A percentile compares a stretch with the other conserved stretches of the same genome.
These are phyloP conservation scores for Ornithoptera priamus DNA, from an alignment of 2,888 invertebrate species.

Conservation along the genomic window DNA sequence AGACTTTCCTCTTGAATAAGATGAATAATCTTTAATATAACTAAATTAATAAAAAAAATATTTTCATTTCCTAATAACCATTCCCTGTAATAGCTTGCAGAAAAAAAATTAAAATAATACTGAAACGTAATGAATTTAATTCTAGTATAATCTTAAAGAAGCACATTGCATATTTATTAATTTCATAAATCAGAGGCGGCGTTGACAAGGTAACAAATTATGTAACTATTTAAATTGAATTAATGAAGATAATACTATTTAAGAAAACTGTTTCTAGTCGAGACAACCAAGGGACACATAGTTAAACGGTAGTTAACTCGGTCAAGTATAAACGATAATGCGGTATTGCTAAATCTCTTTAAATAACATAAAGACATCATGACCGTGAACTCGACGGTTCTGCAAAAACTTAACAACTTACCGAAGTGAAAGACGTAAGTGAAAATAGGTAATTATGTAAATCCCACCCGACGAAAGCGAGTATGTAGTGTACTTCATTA, in stretches of 20 bases:
- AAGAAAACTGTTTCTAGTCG: constrained; percentile 4
- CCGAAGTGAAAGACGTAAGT: constrained; percentile 20
- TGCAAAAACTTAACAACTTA: not conserved
- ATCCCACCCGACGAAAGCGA: constrained; percentile 13
- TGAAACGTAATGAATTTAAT: too few relatives aligned
- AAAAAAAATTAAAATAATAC: too few relatives aligned
- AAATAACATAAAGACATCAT: constrained; percentile 1
- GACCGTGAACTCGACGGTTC: constrained; percentile 6
- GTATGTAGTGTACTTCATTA: constrained; percentile 1
- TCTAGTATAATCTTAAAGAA: not conserved
- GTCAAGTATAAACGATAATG: constrained; percentile 21
- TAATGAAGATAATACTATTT: constrained; percentile 8
- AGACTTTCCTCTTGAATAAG: too few relatives aligned
- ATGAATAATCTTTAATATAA: too few relatives aligned
- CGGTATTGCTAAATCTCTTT: constrained; percentile 4
- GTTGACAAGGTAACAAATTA: not conserved
- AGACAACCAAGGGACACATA: constrained; percentile 1
- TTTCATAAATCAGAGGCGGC: not conserved
- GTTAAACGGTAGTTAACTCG: constrained; percentile 3
- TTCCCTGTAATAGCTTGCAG: too few relatives aligned
- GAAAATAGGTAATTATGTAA: constrained; percentile 27
- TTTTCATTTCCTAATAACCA: too few relatives aligned
- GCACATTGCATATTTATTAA: not conserved
- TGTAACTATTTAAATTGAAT: not conserved
- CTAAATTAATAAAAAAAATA: too few relatives aligned